Conservation (phyloP, 2,888 invertebrate species). For the Campoplex capitator region DNA sequence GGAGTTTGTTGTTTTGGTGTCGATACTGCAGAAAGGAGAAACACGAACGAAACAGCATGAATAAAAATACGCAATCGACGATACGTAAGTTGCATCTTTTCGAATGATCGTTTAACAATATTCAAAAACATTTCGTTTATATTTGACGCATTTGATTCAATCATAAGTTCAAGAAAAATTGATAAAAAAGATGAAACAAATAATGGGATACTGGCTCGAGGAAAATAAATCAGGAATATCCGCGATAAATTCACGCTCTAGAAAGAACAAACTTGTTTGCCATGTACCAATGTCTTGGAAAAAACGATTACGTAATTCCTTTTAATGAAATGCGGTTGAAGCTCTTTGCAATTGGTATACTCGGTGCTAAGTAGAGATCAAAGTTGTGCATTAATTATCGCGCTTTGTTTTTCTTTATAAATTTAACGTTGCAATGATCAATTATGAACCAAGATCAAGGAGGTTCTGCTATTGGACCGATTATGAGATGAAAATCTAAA, state of each 20-base stretch:
- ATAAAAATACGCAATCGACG: not conserved
- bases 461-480: too few species aligned
- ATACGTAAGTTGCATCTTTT: not conserved
- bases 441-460: too few species aligned
- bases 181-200: not conserved
- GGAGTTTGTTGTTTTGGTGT: conserved; percentile 71
- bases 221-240: not conserved
- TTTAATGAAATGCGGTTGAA: not conserved
- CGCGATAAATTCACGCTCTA: not conserved
- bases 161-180: not conserved
- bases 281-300: conserved; percentile 1
- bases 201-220: not conserved
- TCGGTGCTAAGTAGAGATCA: not conserved
- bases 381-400: not conserved
- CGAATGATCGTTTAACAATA: not conserved
- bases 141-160: not conserved
- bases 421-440: not conserved
- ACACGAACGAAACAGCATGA: conserved; percentile 10
- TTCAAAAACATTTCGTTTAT: not conserved
- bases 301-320: conserved; percentile 30
- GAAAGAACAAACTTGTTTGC: conserved; percentile 10
- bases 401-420: not conserved
- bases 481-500: too few species aligned
- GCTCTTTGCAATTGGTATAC: conserved; percentile 1
- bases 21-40: conserved; percentile 69